Percentiles rank a stretch among this genome's conserved stretches.
Conservation (phyloP, 2,113 vertebrate species). For the Cariama cristata region DNA sequence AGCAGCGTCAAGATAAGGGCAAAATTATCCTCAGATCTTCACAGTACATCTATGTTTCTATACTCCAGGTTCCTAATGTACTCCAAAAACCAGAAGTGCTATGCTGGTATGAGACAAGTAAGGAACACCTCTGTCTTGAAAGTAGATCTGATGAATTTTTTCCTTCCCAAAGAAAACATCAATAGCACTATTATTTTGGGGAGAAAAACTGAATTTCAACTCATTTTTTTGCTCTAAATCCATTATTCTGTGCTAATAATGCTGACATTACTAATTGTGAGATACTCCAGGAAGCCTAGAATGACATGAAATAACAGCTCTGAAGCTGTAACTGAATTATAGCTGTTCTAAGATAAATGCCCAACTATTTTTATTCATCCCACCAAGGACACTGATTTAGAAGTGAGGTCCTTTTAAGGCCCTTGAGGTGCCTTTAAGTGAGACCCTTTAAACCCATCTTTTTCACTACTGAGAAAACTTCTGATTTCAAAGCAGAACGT, state of each 20-base stretch:
- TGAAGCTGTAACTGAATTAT: neutral
- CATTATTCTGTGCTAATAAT: neutral
- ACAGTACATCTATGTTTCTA: neutral
- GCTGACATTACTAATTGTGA: neutral
- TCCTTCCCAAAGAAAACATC: neutral
- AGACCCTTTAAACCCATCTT: neutral
- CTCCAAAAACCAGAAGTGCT: neutral
- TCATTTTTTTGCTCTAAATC: neutral
- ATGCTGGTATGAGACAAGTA: neutral
- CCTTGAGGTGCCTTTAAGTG: neutral
- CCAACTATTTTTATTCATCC: neutral
- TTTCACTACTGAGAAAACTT: neutral
- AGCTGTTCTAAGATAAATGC: neutral
- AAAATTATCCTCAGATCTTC: constrained; percentile 1
- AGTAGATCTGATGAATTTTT: neutral
- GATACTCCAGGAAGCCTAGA: neutral
- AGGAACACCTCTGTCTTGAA: neutral
- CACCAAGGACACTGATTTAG: neutral
- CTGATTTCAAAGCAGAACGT: neutral
- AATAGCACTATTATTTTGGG: neutral
- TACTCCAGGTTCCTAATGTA: neutral
- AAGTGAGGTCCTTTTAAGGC: neutral
- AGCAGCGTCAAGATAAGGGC: neutral
- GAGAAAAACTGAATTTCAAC: neutral
- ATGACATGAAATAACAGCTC: neutral